These are phyloP conservation scores for Pseudotriccus pelzelni DNA, from an alignment of 2,797 vertebrate genomes.

Conservation along the genomic window DNA sequence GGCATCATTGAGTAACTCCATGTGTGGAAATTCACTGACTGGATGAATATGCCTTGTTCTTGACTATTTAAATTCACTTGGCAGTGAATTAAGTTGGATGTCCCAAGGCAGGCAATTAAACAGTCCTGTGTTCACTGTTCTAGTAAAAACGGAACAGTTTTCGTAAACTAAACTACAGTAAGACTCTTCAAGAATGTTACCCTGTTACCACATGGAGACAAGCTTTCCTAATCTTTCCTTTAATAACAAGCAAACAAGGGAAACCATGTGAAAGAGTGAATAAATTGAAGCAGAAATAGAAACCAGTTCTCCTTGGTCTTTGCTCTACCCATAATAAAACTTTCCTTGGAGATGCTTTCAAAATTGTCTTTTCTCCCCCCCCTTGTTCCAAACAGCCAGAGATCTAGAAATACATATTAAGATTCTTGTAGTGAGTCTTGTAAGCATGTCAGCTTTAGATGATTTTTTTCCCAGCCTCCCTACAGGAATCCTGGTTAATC, in stretches of 20 bases:
- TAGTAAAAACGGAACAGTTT: not conserved
- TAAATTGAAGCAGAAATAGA: not conserved
- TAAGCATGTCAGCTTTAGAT: conserved; percentile 53
- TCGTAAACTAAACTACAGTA: not conserved
- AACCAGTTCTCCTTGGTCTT: not conserved
- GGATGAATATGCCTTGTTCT: not conserved
- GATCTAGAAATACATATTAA: conserved; percentile 14
- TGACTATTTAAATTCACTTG: not conserved
- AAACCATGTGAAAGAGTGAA: not conserved
- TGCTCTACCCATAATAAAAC: not conserved
- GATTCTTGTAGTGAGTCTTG: conserved; percentile 38
- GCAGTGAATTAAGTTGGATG: not conserved
- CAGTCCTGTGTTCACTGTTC: not conserved
- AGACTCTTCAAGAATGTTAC: not conserved
- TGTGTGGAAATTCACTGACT: not conserved
- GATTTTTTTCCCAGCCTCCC: conserved; percentile 34
- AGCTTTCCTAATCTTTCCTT: not conserved
- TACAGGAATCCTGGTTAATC: conserved; percentile 46
- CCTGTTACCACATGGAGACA: not conserved
- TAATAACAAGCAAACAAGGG: not conserved
- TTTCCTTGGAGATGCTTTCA: conserved; percentile 13
- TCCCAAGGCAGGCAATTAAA: not conserved
- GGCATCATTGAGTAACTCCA: not conserved
- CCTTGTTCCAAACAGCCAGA: not conserved
- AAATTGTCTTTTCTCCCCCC: not conserved